Percentiles rank a stretch among this genome's conserved stretches.
Conservation (phyloP, 1,140 invertebrate genomes). For the Anastrepha obliqua region DNA sequence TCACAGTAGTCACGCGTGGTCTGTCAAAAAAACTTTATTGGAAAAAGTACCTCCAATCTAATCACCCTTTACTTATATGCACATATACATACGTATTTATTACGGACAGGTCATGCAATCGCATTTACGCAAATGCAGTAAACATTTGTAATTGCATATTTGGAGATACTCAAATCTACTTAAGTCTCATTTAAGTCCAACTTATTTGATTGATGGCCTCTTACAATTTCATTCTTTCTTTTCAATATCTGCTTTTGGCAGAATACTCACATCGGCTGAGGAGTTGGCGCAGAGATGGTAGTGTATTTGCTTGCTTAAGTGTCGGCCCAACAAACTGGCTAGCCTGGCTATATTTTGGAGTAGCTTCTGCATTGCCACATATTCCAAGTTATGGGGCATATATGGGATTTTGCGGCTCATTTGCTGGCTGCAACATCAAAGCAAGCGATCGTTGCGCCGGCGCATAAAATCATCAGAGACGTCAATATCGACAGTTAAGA, state of each 20-base stretch:
- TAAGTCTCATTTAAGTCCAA: conserved; percentile 53
- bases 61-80: too few species aligned
- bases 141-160: background rate
- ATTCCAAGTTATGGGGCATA: background rate
- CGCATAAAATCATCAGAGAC: conserved; percentile 17
- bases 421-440: conserved; percentile 21
- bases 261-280: background rate
- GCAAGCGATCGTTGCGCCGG: conserved; percentile 30
- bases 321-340: background rate
- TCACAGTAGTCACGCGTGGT: too few species aligned
- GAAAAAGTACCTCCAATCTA: too few species aligned
- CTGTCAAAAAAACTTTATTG: too few species aligned
- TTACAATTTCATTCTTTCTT: background rate
- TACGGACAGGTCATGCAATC: too few species aligned
- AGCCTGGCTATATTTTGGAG: background rate
- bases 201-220: conserved; percentile 40
- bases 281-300: too few species aligned
- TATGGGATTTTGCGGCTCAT: background rate
- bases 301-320: background rate
- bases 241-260: background rate
- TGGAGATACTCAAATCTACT: background rate
- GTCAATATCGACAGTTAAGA: conserved; percentile 39
- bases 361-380: background rate
- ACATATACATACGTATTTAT: too few species aligned
- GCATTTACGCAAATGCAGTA: too few species aligned